phyloP scores from a whole-genome alignment of 2,797 vertebrate genomes.

The Leucoraja ocellata region DNA sequence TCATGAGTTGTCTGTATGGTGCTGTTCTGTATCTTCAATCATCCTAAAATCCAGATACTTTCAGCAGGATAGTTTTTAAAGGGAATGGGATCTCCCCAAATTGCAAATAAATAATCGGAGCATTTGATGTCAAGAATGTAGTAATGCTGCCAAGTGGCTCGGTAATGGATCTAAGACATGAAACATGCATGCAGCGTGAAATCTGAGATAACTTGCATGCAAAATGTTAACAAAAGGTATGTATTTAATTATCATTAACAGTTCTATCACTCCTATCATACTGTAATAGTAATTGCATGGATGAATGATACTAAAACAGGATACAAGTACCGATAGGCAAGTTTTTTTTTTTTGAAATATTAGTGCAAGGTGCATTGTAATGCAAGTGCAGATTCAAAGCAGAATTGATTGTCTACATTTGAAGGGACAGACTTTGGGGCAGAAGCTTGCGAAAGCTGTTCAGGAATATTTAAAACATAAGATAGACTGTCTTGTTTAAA shows the following conservation, averaged over 20 bases:
- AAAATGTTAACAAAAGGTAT: constrained; percentile 19
- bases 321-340: constrained; percentile 20
- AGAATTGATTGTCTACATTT: not conserved
- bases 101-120: constrained; percentile 33
- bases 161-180: not conserved
- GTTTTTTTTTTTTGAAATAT: not conserved
- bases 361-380: not conserved
- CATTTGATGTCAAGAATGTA: not conserved
- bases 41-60: constrained; percentile 3
- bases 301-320: not conserved
- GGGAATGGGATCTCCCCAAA: not conserved
- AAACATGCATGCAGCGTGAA: not conserved
- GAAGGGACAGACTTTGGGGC: not conserved
- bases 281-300: not conserved
- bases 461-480: not conserved
- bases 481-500: not conserved
- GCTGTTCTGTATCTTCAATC: not conserved
- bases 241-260: constrained; percentile 2
- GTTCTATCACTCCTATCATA: not conserved
- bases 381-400: not conserved
- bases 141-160: not conserved
- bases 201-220: not conserved
- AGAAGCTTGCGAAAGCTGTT: not conserved
- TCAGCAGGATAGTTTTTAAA: not conserved
- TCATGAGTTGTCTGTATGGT: constrained; percentile 4